A percentile compares a stretch with the other conserved stretches of the same genome.
Conservation (phyloP, 2,888 invertebrate species). For the Eupeodes luniger region DNA sequence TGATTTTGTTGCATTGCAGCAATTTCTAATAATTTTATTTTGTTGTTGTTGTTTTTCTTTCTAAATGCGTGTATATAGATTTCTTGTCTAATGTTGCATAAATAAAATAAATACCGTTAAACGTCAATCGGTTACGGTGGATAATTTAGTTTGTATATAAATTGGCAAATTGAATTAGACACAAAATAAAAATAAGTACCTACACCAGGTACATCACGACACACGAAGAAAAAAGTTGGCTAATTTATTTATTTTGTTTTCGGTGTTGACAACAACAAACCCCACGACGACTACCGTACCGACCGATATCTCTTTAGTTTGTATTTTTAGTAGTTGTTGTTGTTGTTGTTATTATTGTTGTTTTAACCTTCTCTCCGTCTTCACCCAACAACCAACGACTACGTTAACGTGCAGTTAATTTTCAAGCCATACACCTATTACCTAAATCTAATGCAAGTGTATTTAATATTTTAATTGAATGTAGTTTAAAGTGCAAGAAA, state of each 20-base stretch:
- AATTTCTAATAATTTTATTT: constrained; percentile 2
- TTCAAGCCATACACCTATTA: not conserved
- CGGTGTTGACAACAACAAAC: constrained; percentile 24
- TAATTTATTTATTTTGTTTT: constrained; percentile 1
- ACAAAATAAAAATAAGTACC: constrained; percentile 13
- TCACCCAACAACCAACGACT: not conserved
- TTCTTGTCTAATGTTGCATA: constrained; percentile 18
- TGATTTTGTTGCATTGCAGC: constrained; percentile 35
- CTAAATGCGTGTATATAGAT: not conserved
- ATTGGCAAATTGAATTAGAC: constrained; percentile 66
- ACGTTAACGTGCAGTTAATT: constrained; percentile 15
- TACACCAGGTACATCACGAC: not conserved
- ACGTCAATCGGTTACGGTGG: constrained; percentile 44
- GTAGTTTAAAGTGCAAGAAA: not conserved
- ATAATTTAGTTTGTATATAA: constrained; percentile 19
- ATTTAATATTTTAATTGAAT: not conserved
- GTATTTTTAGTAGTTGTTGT: not conserved
- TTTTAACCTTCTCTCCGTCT: not conserved
- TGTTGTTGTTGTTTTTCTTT: not conserved
- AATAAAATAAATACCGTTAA: constrained; percentile 22
- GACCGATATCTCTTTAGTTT: not conserved
- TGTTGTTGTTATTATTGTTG: too few relatives aligned
- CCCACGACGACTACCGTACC: not conserved
- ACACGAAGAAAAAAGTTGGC: constrained; percentile 2
- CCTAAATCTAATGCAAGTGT: constrained; percentile 10